Conservation (phyloP, 2,797 vertebrate genomes). For the Xyrichtys novacula region DNA sequence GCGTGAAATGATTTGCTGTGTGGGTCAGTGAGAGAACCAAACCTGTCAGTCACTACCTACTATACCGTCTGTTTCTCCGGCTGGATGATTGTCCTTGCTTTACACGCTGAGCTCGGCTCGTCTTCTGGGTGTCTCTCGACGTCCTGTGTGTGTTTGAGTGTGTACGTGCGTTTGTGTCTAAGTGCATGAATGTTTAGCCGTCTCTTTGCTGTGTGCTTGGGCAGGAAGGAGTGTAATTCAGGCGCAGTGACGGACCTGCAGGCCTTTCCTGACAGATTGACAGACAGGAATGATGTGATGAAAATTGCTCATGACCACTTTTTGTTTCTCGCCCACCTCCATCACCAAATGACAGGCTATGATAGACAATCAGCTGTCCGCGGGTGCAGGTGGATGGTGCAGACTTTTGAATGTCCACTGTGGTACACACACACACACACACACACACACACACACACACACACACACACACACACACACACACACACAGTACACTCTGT, state of each 20-base stretch:
- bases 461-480: neutral
- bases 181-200: neutral
- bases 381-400: neutral
- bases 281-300: conserved; percentile 55
- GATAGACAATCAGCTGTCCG: conserved; percentile 48
- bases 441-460: neutral
- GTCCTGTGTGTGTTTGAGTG: neutral
- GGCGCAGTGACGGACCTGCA: conserved; percentile 35
- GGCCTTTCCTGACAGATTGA: conserved; percentile 42
- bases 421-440: neutral
- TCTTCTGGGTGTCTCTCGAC: conserved; percentile 1
- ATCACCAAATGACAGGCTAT: conserved; percentile 26
- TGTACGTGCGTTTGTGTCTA: conserved; percentile 7
- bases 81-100: conserved; percentile 32
- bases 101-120: conserved; percentile 20
- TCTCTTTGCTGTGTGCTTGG: conserved; percentile 9
- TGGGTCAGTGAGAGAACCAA: conserved; percentile 56
- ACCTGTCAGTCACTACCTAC: conserved; percentile 61
- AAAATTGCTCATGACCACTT: conserved; percentile 50
- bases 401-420: conserved; percentile 9
- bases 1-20: conserved; percentile 55
- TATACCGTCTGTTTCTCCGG: conserved; percentile 38
- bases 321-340: conserved; percentile 32
- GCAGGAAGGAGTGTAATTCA: conserved; percentile 13
- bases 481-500: neutral